Evolutionary conservation across 53 echinoderm and acorn worm species (phyloP), one percentile per base, ranked within the genome.

Genomic region (Crossaster papposus): DNA sequence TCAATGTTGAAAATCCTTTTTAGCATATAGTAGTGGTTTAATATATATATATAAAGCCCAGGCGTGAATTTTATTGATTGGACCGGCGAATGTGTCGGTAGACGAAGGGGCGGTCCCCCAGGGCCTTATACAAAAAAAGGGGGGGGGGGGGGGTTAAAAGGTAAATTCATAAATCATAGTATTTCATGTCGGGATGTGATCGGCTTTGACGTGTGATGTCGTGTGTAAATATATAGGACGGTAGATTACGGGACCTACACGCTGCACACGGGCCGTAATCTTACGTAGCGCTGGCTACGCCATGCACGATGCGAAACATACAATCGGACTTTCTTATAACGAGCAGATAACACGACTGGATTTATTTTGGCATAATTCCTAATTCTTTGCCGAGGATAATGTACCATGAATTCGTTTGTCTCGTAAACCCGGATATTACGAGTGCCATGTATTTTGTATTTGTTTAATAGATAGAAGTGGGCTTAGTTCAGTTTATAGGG

Each of bases 151-250:
- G 24, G 35, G 28, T 75, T 62, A 77, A 63, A 24, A 76, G 87
- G 55, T 58, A 87, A 87, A 77, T 87, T 87, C 77, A 87, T 75
- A 77, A 75, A 76, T 85, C 85, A 29, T 15, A 72, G 73, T 54
- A 87, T 75, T 87, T 75, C 87, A 87, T 87, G 87, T 76, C 44
- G 55, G 51, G 87, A 87, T 87, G 76, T 76, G 87, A 87, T 87
- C 77, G 24, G 75, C 35, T 87, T 33, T 87, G 87, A 87, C 87
- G 87, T 75, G 87, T 87, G 55, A 87, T 87, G 87, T 87, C 87
- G 53, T 76, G 76, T 87, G 87, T 87, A 52, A 87, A 87, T 76
- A 87, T 72, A 87, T 72, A 74, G 87, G 87, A 77, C 77, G 76
- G 87, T 64, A 77, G 87, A 87, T 77, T 87, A 36, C 76, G 87